A percentile compares a stretch with the other conserved stretches of the same genome.
Conservation (phyloP, 1,140 invertebrate species). For the Thalassaphorura encarpata region DNA sequence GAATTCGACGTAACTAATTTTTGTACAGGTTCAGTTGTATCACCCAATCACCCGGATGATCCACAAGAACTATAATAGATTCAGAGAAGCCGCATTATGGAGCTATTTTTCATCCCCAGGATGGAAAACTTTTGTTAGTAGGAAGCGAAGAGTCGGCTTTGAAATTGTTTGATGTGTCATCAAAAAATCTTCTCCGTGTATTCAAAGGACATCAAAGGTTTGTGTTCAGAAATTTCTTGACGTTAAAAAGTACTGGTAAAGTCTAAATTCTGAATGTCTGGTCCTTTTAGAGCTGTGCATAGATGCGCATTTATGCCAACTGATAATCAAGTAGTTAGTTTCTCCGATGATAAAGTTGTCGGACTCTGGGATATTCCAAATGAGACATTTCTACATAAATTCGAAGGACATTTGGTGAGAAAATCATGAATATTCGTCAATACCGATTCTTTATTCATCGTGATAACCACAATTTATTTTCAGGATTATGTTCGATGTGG, state of each 20-base stretch:
- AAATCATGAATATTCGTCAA: neutral
- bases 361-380: constrained; percentile 80
- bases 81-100: constrained; percentile 75
- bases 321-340: constrained; percentile 69
- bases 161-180: constrained; percentile 76
- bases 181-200: constrained; percentile 60
- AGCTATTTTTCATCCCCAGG: constrained; percentile 70
- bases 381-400: constrained; percentile 57
- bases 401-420: constrained; percentile 54
- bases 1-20: constrained; percentile 1
- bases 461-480: constrained; percentile 18
- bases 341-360: constrained; percentile 87
- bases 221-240: too few relatives aligned
- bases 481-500: constrained; percentile 74
- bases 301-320: constrained; percentile 70
- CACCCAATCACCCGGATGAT: constrained; percentile 76
- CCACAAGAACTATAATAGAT: constrained; percentile 72
- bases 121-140: constrained; percentile 72
- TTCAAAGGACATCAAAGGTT: constrained; percentile 57
- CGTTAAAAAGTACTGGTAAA: neutral
- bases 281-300: constrained; percentile 56
- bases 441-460: constrained; percentile 13
- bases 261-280: constrained; percentile 29
- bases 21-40: constrained; percentile 65
- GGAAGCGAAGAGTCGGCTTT: constrained; percentile 81